These are phyloP conservation scores for Bombylius major DNA, from an alignment of 2,888 invertebrate species.

Conservation along the genomic window DNA sequence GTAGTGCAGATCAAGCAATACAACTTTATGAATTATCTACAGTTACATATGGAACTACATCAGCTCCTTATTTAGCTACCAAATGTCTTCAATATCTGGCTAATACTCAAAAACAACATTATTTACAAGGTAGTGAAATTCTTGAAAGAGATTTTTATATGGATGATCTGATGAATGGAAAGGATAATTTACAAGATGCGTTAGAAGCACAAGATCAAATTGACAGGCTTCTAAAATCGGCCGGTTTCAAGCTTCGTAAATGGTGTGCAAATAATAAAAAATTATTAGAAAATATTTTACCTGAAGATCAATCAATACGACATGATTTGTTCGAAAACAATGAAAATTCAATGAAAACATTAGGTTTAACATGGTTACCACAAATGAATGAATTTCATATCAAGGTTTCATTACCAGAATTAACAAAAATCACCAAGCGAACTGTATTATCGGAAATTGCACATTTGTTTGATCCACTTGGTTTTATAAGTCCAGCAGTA, in stretches of 20 bases:
- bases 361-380: constrained; percentile 9
- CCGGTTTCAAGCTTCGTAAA: constrained; percentile 10
- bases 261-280: constrained; percentile 5
- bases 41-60: too few relatives aligned
- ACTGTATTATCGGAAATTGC: constrained; percentile 5
- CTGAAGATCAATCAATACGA: background rate
- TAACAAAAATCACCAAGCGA: constrained; percentile 6
- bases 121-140: constrained; percentile 3
- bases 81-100: constrained; percentile 6
- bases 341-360: constrained; percentile 1
- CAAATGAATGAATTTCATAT: constrained; percentile 8
- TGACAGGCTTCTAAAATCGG: background rate
- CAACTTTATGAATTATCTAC: too few relatives aligned
- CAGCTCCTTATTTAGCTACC: too few relatives aligned
- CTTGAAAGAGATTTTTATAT: too few relatives aligned
- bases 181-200: background rate
- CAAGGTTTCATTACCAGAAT: background rate
- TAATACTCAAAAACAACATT: constrained; percentile 7
- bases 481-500: constrained; percentile 8
- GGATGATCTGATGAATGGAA: too few relatives aligned
- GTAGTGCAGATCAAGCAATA: background rate
- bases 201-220: constrained; percentile 6
- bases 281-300: background rate
- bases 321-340: background rate
- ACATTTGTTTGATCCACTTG: constrained; percentile 11